Base-by-base conservation (phyloP, 2,888 invertebrate genomes). In the Drosophila paramelanica region DNA sequence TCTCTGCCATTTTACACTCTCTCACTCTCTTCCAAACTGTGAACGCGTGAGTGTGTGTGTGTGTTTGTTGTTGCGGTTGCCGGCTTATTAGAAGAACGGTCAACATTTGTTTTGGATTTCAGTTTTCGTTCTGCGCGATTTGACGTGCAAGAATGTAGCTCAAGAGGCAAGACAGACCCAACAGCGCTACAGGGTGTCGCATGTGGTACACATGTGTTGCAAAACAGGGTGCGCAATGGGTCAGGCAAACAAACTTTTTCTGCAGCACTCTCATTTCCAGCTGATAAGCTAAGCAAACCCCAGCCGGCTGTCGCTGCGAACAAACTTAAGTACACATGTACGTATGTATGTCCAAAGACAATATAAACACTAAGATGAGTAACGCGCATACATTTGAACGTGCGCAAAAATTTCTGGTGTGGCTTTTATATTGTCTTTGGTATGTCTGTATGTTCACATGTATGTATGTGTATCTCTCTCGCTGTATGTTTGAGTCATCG, bases 21-120 rank as follows among this genome's bases (percentile, higher is more conserved):
- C 36, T 33, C 36, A 39, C 42, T 60, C 49, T 55, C 50, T 27
- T 31, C 31, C 13, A 31, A 53, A 45, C 6, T 60, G 55, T 67
- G 4, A 13, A 36, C 36, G 60, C 46, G 27, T 23, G 62, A 47
- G 47, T 58, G 23, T 52, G 7, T 49, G 38, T 51, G 43, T 58
- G 17, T 31, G 53, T 45, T 47, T 55, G 51, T 31, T 53, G 25
- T 68, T 71, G 67, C 60, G 74, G 72, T 71, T 79, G 79, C 79
- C 76, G 78, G 76, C 76, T 76, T 76, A 78, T 77, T 77, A 70
- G 77, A 77, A 70, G 75, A 83, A 77, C 74, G 86, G 88, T 88
- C 87, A 83, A 88, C 88, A 86, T 82, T 82, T 88, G 88, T 83
- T 88, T 83, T 88, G 68, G 75, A 78, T 87, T 81, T 87, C 53